Evolutionary conservation across 2,888 invertebrate species (phyloP).

Genomic region (Drosophila nr. perissopoda): DNA sequence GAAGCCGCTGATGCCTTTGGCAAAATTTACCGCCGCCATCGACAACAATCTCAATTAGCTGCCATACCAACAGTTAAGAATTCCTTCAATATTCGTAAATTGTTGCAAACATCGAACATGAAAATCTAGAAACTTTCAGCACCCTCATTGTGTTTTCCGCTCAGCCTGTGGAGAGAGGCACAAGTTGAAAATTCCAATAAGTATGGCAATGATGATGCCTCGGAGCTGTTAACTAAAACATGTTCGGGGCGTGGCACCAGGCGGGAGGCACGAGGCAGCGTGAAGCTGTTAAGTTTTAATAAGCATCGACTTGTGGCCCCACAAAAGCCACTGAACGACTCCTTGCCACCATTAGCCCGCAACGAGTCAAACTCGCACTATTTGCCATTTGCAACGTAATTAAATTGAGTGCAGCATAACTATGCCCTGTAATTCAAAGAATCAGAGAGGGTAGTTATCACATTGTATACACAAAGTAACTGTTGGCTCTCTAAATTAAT

Average conservation of each 20-base stretch:
- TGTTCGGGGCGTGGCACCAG: constrained; percentile 13
- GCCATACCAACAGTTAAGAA: constrained; percentile 24
- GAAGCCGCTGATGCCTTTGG: constrained; percentile 28
- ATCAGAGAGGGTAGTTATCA: neutral
- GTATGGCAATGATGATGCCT: constrained; percentile 23
- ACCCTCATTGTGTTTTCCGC: too few species aligned
- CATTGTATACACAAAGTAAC: neutral
- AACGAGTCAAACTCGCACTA: constrained; percentile 51
- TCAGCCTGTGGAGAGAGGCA: neutral
- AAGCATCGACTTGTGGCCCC: constrained; percentile 64
- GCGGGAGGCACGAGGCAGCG: constrained; percentile 16
- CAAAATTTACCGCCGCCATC: constrained; percentile 28
- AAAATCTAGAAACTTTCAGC: constrained; percentile 56
- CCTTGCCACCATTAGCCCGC: constrained; percentile 11
- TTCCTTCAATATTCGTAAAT: constrained; percentile 43
- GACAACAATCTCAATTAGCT: constrained; percentile 66
- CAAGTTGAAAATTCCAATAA: constrained; percentile 26
- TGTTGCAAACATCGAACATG: constrained; percentile 48
- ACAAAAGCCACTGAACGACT: constrained; percentile 51
- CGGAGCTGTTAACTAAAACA: constrained; percentile 34
- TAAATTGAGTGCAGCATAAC: constrained; percentile 76
- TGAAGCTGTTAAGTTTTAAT: constrained; percentile 70
- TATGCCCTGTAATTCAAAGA: constrained; percentile 31
- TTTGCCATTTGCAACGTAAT: constrained; percentile 62
- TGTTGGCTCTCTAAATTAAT: neutral